Base-by-base conservation (phyloP, 2,113 vertebrate genomes). In the Hypanus sabinus region DNA sequence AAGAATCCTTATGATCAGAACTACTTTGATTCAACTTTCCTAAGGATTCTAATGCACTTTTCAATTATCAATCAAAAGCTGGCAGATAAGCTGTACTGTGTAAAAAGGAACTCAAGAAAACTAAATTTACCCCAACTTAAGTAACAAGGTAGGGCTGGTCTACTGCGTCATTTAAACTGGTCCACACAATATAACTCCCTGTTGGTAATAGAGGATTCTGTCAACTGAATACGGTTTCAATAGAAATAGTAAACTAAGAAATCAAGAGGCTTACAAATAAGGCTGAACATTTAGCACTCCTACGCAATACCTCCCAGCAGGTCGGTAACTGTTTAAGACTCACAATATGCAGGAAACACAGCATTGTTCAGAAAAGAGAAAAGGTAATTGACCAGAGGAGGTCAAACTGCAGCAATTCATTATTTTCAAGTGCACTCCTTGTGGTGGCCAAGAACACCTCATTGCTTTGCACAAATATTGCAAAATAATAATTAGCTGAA, bases 281-380 rank as follows among this genome's bases (percentile, higher is more conserved):
- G 85, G 85, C 85, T 90, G 60, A 68, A 68, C 85, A 88, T 90
- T 90, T 65, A n/a, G 60, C 27, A 90, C 85, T 90, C 85, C 85
- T 90, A 33, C 85, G 57, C 85, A 90, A 68, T 68, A 33, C 12
- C 60, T 68, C 62, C 30, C 30, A 90, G 85, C 60, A 90, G 85
- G 60, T 65, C 60, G 38, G 85, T 90, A 90, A n/a, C 62, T n/a
- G n/a, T 88, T 12, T 65, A 65, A 33, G 85, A 88, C 85, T 30
- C 38, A 85, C 4, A 88, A 88, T 90, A 60, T 90, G 38, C 60
- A n/a, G n/a, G n/a, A 90, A 90, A 33, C 60, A n/a, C 85, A 90
- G 85, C 10, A 90, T 90, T 90, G n/a, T 90, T 90, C 57, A 65
- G 60, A 65, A 68, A 90, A 60, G 85, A 36, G 22, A 87, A 60